Conservation (phyloP, 2,888 invertebrate genomes). For the Leptura quadrifasciata region DNA sequence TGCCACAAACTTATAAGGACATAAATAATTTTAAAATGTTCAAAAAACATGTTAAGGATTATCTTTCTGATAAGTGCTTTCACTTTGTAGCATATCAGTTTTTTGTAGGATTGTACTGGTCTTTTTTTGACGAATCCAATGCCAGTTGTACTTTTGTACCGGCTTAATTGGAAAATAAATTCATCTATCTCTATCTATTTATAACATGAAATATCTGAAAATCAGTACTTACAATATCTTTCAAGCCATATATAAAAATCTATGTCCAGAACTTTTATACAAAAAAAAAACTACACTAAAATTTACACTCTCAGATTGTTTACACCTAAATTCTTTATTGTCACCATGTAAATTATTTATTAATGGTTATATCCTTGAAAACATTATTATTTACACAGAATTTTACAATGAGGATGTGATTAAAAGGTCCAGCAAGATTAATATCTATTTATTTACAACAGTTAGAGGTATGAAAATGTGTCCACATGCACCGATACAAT, state of each 20-base stretch:
- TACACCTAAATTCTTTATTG: neutral
- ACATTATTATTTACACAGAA: constrained; percentile 27
- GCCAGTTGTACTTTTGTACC: no score
- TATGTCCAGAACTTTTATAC: constrained; percentile 17
- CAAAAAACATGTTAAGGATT: no score
- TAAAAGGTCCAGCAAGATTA: constrained; percentile 2
- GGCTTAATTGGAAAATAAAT: no score
- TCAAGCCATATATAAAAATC: constrained; percentile 17
- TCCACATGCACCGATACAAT: constrained; percentile 32
- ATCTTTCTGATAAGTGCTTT: no score
- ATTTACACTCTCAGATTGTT: constrained; percentile 24
- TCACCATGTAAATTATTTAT: neutral
- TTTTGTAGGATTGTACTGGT: no score
- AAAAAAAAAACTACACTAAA: constrained; percentile 29
- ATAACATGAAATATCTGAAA: neutral
- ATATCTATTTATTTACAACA: neutral
- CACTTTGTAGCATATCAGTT: no score
- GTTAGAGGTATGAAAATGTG: constrained; percentile 1
- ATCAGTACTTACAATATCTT: constrained; percentile 10
- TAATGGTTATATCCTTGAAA: constrained; percentile 16
- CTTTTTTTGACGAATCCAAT: no score
- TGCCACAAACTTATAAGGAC: no score
- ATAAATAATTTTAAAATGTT: no score
- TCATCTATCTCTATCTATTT: no score
- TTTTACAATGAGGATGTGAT: constrained; percentile 1